Evolutionary conservation across 2,113 vertebrate species (phyloP).

Genomic region (Gymnorhina tibicen): DNA sequence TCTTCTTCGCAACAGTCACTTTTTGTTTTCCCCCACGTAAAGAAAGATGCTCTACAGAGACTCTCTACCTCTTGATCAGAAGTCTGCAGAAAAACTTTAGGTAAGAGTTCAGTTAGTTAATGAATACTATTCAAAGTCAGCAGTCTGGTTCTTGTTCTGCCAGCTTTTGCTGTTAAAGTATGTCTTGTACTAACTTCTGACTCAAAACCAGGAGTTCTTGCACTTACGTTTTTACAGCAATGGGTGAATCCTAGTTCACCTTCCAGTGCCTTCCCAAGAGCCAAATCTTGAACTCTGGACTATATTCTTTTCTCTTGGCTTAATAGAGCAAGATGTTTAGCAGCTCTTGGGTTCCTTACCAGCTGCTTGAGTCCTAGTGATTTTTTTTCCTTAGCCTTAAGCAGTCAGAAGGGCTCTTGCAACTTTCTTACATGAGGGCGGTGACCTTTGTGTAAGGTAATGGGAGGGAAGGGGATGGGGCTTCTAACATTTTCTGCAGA

Average conservation of each 20-base stretch:
- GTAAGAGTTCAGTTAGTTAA: not conserved
- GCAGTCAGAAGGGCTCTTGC: not conserved
- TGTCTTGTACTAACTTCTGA: not conserved
- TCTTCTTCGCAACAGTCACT: not conserved
- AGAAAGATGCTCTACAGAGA: not conserved
- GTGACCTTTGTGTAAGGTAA: not conserved
- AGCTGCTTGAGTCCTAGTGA: not conserved
- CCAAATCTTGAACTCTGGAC: not conserved
- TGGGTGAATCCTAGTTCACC: not conserved
- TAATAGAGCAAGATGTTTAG: not conserved
- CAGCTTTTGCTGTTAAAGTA: not conserved
- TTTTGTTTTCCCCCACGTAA: not conserved
- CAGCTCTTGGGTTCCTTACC: not conserved
- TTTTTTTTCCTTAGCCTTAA: not conserved
- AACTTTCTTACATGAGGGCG: rapidly evolving
- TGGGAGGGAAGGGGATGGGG: not conserved
- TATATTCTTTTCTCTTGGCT: not conserved
- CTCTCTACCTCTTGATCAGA: not conserved
- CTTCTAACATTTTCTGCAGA: not conserved
- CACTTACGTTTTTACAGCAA: not conserved
- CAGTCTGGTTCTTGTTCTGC: not conserved
- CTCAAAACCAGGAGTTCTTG: not conserved
- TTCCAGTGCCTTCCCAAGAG: not conserved
- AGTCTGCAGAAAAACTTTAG: not conserved
- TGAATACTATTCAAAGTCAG: not conserved